Evolutionary conservation across 2,113 vertebrate genomes (phyloP), one percentile per base, ranked within the genome.

Genomic region (Circaetus gallicus): DNA sequence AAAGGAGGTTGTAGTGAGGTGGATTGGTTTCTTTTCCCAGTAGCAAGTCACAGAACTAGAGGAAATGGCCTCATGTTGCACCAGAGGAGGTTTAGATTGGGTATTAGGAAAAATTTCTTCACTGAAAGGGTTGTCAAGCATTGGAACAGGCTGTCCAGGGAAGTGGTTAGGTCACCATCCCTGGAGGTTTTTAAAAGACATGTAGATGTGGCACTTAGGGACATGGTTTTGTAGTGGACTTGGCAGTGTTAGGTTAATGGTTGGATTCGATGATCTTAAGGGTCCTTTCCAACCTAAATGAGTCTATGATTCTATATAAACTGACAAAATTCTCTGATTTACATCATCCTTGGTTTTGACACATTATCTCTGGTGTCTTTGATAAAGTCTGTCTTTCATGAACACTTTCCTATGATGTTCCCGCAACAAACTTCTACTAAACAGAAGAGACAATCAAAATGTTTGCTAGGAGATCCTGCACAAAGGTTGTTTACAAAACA

Each of bases 401-500:
- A 92, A 34, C 17, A 15, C 10, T 67, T 66, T 40, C 31, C 14
- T 52, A 7, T 16, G 8, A 36, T 82, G 56, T 91, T 94, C 12
- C 25, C 82, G 14, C 10, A 34, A 21, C 4, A 2, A 79, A 50
- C 14, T 59, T 45, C 19, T 91, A 38, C 82, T 67, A 81, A 91
- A 67, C 8, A 55, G 32, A 71, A 52, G 31, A 77, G 32, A 53
- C 19, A 70, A 52, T 74, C 26, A 82, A 88, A 88, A 55, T 2
- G 13, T 77, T 87, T 82, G 18, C 61, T 78, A 65, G 22, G 34
- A 73, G 49, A 80, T 61, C 43, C 42, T 77, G 25, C 19, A 55
- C 28, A 62, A 45, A 58, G 18, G 69, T 59, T 94, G 61, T 95
- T 95, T 96, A 90, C 81, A 32, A 92, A 86, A 92, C 7, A 45